phyloP scores from a whole-genome alignment of 1,140 invertebrate genomes.

The Caenorhabditis inopinata region DNA sequence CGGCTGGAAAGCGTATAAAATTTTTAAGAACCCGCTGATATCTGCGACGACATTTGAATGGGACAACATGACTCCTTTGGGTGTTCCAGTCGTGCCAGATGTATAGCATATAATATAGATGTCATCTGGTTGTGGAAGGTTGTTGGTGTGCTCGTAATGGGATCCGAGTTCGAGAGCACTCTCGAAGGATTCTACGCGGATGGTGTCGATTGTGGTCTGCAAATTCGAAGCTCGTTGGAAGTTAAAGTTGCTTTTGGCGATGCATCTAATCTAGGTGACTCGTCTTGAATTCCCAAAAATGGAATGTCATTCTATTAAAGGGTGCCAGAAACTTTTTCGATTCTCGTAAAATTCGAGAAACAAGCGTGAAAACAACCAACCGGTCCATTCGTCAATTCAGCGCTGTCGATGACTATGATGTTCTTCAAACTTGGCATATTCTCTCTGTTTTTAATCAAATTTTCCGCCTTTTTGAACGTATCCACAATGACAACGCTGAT shows the following conservation, averaged over 20 bases:
- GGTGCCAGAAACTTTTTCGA: too few relatives aligned
- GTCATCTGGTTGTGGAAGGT: conserved; percentile 70
- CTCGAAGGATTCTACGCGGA: neutral
- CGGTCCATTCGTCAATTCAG: neutral
- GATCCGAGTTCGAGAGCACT: neutral
- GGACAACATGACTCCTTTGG: conserved; percentile 70
- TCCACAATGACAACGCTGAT: conserved; percentile 45
- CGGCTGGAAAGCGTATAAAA: conserved; percentile 26
- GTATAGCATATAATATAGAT: conserved; percentile 94
- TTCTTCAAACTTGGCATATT: neutral
- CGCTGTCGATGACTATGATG: neutral
- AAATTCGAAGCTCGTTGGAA: neutral
- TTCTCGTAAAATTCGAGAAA: too few relatives aligned
- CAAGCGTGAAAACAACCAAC: neutral
- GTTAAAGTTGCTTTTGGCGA: too few relatives aligned
- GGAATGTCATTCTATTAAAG: too few relatives aligned
- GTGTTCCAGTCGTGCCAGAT: conserved; percentile 85
- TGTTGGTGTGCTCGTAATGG: neutral
- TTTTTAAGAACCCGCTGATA: conserved; percentile 35
- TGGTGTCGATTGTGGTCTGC: neutral
- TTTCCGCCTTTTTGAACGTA: neutral
- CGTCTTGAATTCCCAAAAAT: too few relatives aligned
- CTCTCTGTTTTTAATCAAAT: neutral
- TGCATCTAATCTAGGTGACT: too few relatives aligned
- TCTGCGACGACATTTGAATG: conserved; percentile 34